Evolutionary conservation across 2,888 invertebrate genomes (phyloP).

Genomic region (Chalcosyrphus nemorum): DNA sequence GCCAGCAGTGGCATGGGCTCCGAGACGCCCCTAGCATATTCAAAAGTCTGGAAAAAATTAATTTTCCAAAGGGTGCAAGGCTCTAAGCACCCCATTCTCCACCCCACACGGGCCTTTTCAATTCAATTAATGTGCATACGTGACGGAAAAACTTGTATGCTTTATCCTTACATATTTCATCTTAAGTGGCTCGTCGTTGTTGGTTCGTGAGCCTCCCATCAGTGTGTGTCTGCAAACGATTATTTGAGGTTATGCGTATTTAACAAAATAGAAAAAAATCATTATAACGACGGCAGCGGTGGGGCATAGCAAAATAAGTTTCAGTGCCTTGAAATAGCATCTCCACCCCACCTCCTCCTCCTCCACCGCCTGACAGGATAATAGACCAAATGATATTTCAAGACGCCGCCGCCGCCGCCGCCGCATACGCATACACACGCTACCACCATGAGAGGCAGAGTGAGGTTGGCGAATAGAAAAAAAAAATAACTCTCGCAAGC

Average conservation of each 20-base stretch:
- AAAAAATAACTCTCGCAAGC: slow-evolving; percentile 10
- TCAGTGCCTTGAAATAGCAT: slow-evolving; percentile 11
- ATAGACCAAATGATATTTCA: slow-evolving; percentile 69
- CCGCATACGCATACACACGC: slow-evolving; percentile 33
- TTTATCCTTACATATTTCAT: slow-evolving; percentile 67
- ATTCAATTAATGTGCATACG: slow-evolving; percentile 73
- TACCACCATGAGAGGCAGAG: neutral
- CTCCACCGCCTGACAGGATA: slow-evolving; percentile 58
- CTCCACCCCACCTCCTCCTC: slow-evolving; percentile 22
- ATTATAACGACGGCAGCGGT: slow-evolving; percentile 37
- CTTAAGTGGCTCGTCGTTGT: slow-evolving; percentile 53
- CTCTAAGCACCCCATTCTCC: neutral
- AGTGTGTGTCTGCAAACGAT: slow-evolving; percentile 37
- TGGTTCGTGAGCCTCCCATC: slow-evolving; percentile 39
- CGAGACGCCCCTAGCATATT: slow-evolving; percentile 47
- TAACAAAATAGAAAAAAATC: slow-evolving; percentile 54
- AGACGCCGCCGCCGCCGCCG: too few species aligned
- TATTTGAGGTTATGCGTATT: slow-evolving; percentile 72
- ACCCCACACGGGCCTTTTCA: slow-evolving; percentile 39
- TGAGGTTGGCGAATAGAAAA: neutral
- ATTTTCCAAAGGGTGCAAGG: slow-evolving; percentile 35
- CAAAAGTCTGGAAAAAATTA: slow-evolving; percentile 35
- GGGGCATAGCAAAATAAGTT: slow-evolving; percentile 37
- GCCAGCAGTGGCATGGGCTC: neutral
- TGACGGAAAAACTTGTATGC: slow-evolving; percentile 66